Evolutionary conservation across 2,113 vertebrate genomes (phyloP).

Genomic region (Aegypius monachus): DNA sequence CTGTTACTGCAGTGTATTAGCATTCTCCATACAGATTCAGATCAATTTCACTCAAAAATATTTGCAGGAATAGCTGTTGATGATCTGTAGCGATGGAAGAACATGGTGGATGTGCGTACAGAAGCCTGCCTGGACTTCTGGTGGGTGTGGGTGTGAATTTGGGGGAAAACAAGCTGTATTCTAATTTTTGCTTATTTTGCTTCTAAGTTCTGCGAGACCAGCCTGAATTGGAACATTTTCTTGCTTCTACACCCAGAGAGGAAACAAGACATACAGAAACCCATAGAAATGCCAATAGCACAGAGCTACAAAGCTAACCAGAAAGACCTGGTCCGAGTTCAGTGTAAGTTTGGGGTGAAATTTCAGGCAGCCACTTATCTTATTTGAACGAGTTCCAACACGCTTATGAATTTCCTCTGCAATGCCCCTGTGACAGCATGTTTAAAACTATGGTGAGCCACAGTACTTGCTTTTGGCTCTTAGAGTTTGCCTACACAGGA

Average conservation of each 20-base stretch:
- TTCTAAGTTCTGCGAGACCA: neutral
- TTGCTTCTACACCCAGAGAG: neutral
- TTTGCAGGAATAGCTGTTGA: neutral
- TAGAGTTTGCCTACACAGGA: neutral
- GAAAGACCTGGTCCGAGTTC: neutral
- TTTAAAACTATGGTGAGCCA: neutral
- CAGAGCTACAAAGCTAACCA: neutral
- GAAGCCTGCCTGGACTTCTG: neutral
- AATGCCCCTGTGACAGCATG: neutral
- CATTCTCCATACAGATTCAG: neutral
- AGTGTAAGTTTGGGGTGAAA: neutral
- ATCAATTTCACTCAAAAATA: neutral
- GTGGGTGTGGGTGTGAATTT: neutral
- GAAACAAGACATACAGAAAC: neutral
- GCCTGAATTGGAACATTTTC: neutral
- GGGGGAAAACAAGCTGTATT: neutral
- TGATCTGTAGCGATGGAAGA: neutral
- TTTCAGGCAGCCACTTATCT: neutral
- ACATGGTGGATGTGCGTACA: neutral
- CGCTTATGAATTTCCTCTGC: conserved; percentile 2
- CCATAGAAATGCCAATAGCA: neutral
- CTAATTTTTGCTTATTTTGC: neutral
- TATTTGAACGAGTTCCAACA: neutral
- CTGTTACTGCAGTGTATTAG: neutral
- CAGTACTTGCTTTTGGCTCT: neutral